These are phyloP conservation scores for Metridium senile DNA, from an alignment of 92 coral and sea anemone species.

Conservation along the genomic window DNA sequence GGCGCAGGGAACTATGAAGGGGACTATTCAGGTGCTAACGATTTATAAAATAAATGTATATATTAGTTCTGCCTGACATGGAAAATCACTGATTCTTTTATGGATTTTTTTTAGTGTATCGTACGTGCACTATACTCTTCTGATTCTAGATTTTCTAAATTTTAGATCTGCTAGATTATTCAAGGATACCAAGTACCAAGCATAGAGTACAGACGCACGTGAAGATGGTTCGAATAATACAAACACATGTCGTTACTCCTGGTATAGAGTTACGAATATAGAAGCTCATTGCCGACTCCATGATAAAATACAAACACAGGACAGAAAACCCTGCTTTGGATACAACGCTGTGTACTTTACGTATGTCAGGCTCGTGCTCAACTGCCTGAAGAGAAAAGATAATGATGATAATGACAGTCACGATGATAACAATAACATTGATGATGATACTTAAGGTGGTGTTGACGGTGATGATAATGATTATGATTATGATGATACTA, in stretches of 20 bases:
- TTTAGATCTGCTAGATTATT: background rate
- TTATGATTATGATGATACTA: background rate
- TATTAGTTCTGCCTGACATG: too few species aligned
- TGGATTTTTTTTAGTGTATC: too few species aligned
- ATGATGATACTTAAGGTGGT: too few species aligned
- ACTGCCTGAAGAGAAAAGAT: constrained; percentile 1
- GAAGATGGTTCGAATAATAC: constrained; percentile 14
- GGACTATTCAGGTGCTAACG: too few species aligned
- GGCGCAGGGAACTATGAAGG: too few species aligned
- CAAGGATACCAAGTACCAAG: constrained; percentile 13
- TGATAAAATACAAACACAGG: constrained; percentile 25
- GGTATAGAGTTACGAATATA: background rate
- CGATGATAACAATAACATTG: background rate
- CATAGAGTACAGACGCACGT: background rate
- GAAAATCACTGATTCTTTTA: too few species aligned
- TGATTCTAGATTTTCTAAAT: too few species aligned
- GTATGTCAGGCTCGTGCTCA: background rate
- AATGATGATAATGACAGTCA: background rate
- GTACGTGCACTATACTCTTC: too few species aligned
- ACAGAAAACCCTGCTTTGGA: constrained; percentile 19
- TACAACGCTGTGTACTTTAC: constrained; percentile 3
- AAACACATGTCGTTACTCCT: constrained; percentile 8
- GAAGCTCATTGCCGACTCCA: constrained; percentile 31
- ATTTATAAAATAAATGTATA: too few species aligned
- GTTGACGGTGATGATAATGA: background rate